Evolutionary conservation across 2,888 invertebrate species (phyloP).

Genomic region (Callosobruchus maculatus): DNA sequence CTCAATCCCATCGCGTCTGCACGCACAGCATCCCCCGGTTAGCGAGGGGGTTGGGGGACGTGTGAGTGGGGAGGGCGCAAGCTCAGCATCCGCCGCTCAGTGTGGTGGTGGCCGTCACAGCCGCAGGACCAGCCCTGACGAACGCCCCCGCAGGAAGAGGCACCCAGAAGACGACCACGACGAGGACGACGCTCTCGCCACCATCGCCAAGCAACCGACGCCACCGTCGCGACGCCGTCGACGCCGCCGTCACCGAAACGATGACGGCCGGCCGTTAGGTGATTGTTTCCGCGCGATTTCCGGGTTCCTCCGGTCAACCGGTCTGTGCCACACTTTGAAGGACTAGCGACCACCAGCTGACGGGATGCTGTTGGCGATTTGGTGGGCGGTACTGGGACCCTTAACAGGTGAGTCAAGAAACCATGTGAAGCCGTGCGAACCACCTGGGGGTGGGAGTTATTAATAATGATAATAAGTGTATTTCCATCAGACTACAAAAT

Average conservation of each 20-base stretch:
- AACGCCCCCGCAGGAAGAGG: background rate
- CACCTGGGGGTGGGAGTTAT: too few species aligned
- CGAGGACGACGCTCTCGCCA: background rate
- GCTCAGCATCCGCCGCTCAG: conserved; percentile 3
- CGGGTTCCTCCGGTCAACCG: background rate
- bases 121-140: background rate
- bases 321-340: background rate
- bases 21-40: background rate
- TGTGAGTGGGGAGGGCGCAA: background rate
- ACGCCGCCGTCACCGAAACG: background rate
- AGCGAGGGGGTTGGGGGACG: background rate
- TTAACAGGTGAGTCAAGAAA: background rate
- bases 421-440: too few species aligned
- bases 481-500: too few species aligned
- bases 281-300: background rate
- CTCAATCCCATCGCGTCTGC: background rate
- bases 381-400: background rate
- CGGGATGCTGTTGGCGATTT: background rate
- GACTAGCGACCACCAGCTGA: background rate
- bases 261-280: background rate
- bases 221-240: too few species aligned
- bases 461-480: too few species aligned
- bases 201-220: too few species aligned
- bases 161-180: background rate
- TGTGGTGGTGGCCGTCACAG: conserved; percentile 1